These are phyloP conservation scores for Drosophila pachea DNA, from an alignment of 1,140 invertebrate species.

Conservation along the genomic window DNA sequence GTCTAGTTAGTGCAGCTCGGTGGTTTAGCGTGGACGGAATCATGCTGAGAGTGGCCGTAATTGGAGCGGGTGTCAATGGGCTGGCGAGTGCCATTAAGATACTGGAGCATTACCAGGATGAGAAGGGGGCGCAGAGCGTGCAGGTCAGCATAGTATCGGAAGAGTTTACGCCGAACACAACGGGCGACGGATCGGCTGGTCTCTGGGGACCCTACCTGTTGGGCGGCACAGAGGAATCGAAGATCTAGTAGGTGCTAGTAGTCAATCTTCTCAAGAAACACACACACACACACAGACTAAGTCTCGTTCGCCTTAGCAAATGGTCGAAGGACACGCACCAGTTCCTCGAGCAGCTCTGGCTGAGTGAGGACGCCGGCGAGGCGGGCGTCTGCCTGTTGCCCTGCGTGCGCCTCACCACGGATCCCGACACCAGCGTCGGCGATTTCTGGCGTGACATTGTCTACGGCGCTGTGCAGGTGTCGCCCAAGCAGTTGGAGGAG, in stretches of 20 bases:
- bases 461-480: slow-evolving; percentile 81
- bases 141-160: slow-evolving; percentile 84
- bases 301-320: slow-evolving; percentile 77
- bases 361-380: slow-evolving; percentile 80
- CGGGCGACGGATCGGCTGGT: slow-evolving; percentile 88
- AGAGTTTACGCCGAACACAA: slow-evolving; percentile 85
- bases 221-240: slow-evolving; percentile 81
- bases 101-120: slow-evolving; percentile 54
- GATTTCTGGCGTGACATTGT: slow-evolving; percentile 81
- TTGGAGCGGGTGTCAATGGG: slow-evolving; percentile 77
- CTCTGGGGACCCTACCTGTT: slow-evolving; percentile 86
- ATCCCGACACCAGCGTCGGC: slow-evolving; percentile 33
- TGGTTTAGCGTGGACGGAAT: slow-evolving; percentile 24
- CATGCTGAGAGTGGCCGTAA: slow-evolving; percentile 66
- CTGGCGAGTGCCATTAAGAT: slow-evolving; percentile 77
- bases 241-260: slow-evolving; percentile 81
- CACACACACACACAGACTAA: not conserved
- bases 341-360: slow-evolving; percentile 83
- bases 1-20: not conserved
- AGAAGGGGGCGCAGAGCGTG: slow-evolving; percentile 12
- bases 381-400: slow-evolving; percentile 83
- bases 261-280: not conserved
- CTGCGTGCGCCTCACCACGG: slow-evolving; percentile 79
- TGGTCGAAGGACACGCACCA: slow-evolving; percentile 84
- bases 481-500: slow-evolving; percentile 79